A percentile compares a stretch with the other conserved stretches of the same genome.
These are phyloP conservation scores for Sphaerodactylus townsendi DNA, from an alignment of 2,113 vertebrate species.

Conservation along the genomic window DNA sequence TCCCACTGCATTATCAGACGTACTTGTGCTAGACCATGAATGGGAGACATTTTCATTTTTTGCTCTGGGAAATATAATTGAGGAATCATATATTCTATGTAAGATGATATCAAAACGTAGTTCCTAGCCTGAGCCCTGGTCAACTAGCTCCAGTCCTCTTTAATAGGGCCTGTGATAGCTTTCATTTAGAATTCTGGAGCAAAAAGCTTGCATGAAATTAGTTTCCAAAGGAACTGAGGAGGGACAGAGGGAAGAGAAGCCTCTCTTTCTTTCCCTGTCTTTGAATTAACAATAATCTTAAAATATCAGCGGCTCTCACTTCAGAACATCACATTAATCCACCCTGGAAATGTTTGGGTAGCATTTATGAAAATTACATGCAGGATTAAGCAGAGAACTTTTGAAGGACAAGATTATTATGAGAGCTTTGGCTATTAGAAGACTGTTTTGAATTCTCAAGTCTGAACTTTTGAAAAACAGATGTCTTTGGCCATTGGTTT, in stretches of 20 bases:
- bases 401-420: slow-evolving; percentile 41
- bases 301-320: slow-evolving; percentile 55
- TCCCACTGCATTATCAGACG: slow-evolving; percentile 58
- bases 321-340: slow-evolving; percentile 60
- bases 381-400: slow-evolving; percentile 54
- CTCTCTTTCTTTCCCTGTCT: slow-evolving; percentile 27
- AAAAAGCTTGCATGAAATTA: slow-evolving; percentile 66
- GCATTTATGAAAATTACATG: slow-evolving; percentile 50
- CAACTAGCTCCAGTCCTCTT: slow-evolving; percentile 66
- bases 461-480: too few relatives aligned
- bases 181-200: slow-evolving; percentile 54
- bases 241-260: slow-evolving; percentile 24
- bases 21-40: slow-evolving; percentile 59
- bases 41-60: slow-evolving; percentile 75
- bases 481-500: too few relatives aligned
- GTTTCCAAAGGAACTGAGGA: slow-evolving; percentile 54
- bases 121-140: slow-evolving; percentile 62
- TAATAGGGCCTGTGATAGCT: slow-evolving; percentile 68
- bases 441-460: background rate
- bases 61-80: slow-evolving; percentile 66
- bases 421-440: slow-evolving; percentile 9
- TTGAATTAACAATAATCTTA: slow-evolving; percentile 59
- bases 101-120: slow-evolving; percentile 64
- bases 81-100: slow-evolving; percentile 66
- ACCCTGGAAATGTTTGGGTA: slow-evolving; percentile 60